Conservation (phyloP, 2,888 invertebrate species). For the Ashinkailepas kermadecensis region DNA sequence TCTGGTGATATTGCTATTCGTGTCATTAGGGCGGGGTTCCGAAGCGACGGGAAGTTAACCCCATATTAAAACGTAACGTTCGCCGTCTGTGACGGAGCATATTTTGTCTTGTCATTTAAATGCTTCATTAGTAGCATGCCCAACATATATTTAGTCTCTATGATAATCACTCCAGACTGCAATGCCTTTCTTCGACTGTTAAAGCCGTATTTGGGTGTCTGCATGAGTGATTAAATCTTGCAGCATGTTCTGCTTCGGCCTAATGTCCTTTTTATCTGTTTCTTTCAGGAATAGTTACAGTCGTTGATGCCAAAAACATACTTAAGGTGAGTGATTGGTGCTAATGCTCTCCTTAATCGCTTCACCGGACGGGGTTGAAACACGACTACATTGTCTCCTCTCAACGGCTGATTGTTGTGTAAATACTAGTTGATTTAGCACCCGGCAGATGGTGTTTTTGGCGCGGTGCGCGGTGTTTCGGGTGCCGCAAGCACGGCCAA, state of each 20-base stretch:
- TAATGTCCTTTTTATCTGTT: not conserved
- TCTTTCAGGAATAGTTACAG: slow-evolving; percentile 1
- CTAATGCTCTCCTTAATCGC: not conserved
- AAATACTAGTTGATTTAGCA: slow-evolving; percentile 10
- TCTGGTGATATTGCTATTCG: no score
- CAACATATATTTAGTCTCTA: no score
- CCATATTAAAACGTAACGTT: no score
- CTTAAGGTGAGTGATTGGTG: slow-evolving; percentile 3
- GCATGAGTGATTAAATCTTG: not conserved
- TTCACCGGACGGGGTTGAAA: not conserved
- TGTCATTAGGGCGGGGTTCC: no score
- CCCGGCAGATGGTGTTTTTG: slow-evolving; percentile 15
- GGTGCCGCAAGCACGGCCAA: not conserved
- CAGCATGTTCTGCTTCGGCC: not conserved
- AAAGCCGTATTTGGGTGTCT: no score
- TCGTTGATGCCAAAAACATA: slow-evolving; percentile 16
- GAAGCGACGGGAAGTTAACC: no score
- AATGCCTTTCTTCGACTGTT: no score
- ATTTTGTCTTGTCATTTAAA: no score
- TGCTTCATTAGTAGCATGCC: no score
- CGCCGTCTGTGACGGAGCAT: no score
- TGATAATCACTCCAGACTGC: no score
- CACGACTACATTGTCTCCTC: not conserved
- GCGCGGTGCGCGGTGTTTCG: not conserved
- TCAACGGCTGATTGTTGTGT: not conserved